Conservation (phyloP, 2,888 invertebrate genomes). For the Plebejus argus region DNA sequence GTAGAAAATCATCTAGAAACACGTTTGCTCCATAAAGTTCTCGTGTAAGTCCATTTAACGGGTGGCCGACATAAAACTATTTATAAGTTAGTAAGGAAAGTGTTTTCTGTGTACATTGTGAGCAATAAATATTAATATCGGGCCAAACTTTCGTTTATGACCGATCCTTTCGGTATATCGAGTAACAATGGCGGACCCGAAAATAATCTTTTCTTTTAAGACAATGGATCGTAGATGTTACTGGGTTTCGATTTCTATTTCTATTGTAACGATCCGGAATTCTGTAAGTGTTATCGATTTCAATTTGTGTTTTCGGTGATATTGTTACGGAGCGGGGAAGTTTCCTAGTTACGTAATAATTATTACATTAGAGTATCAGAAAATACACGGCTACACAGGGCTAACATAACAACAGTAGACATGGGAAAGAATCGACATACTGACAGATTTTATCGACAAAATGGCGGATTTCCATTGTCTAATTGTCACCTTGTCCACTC, state of each 20-base stretch:
- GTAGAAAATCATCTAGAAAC: slow-evolving; percentile 30
- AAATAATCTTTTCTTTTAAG: slow-evolving; percentile 51
- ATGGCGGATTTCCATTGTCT: too few species aligned
- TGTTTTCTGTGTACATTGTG: slow-evolving; percentile 60
- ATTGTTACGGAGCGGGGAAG: not conserved
- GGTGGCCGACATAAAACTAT: slow-evolving; percentile 73
- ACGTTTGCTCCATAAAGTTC: slow-evolving; percentile 47
- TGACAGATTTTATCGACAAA: too few species aligned
- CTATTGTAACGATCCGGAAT: slow-evolving; percentile 36
- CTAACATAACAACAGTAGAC: too few species aligned
- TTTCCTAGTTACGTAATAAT: not conserved
- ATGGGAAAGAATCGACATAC: too few species aligned
- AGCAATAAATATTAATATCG: slow-evolving; percentile 75
- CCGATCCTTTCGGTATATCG: slow-evolving; percentile 50
- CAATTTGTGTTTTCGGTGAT: not conserved
- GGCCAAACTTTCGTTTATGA: slow-evolving; percentile 67
- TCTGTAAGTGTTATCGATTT: slow-evolving; percentile 19
- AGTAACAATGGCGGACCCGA: slow-evolving; percentile 54
- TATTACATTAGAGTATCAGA: not conserved
- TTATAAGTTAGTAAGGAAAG: slow-evolving; percentile 67
- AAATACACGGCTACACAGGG: too few species aligned
- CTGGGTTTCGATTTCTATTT: slow-evolving; percentile 38
- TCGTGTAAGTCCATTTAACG: slow-evolving; percentile 67
- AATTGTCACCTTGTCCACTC: too few species aligned
- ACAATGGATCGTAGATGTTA: slow-evolving; percentile 34